Evolutionary conservation across 1,140 invertebrate species (phyloP), one percentile per base, ranked within the genome.

Genomic region (Dendrolimus punctatus): DNA sequence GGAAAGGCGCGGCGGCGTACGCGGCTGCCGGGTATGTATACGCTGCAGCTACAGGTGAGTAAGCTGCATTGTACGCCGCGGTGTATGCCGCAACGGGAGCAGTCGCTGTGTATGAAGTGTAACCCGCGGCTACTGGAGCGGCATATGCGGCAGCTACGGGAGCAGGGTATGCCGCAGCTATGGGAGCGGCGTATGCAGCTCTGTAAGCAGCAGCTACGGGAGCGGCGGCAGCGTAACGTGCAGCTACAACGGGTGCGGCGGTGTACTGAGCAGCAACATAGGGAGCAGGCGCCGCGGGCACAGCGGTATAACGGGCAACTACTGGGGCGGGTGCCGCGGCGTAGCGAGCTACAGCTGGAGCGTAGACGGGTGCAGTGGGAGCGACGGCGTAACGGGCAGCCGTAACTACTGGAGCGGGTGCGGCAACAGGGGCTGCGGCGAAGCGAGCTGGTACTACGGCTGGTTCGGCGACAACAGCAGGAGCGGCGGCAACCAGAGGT

Each of bases 401-500:
- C 6, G 65, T 55, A 39, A 58, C 56, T 4, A 58, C 36, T 9
- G 58, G 58, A 5, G 62, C 66, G 4, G 75, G 48, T 7, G 50
- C 58, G 5, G 50, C 62, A 6, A 53, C 64, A 8, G 66, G 63
- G 5, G 61, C 58, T 6, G 67, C 59, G 42, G 62, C 59, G 6
- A 59, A 39, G 23, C 62, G 60, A 8, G 65, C 71, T 4, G 76
- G 62, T 7, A 68, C 71, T 6, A 74, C 73, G 0, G 67, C 73
- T 6, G 73, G 73, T 46, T 75, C 71, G 10, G 80, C 73, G 5
- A 79, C 71, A 1, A 80, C 76, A 8, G 76, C 80, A 5, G 78
- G 72, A 2, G 80, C 75, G 5, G 80, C 73, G 9, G 75, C 80
- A 4, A 80, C 72, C 9, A 84, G 46, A 6, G 83, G 79, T 53